These are phyloP conservation scores for Cyclargus thomasi DNA, from an alignment of 1,140 invertebrate genomes.

Conservation along the genomic window DNA sequence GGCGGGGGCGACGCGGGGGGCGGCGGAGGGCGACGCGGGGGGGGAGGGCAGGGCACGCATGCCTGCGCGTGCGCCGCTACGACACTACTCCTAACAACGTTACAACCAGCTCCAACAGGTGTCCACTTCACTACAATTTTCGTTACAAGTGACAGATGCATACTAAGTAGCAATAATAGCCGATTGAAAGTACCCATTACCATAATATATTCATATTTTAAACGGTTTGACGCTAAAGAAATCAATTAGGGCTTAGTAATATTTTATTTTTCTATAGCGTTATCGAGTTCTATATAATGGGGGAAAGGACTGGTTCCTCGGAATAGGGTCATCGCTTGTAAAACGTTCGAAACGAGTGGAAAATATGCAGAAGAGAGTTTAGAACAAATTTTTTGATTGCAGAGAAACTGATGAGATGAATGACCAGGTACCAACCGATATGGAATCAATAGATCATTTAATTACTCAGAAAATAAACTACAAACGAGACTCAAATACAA, in stretches of 20 bases:
- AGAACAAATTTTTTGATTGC: background rate
- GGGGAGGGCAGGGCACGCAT: slow-evolving; percentile 37
- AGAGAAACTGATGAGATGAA: no score
- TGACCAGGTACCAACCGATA: background rate
- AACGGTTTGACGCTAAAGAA: slow-evolving; percentile 12
- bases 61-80: slow-evolving; percentile 55
- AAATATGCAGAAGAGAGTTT: background rate
- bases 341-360: background rate
- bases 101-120: slow-evolving; percentile 60
- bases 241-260: slow-evolving; percentile 8
- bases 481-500: no score
- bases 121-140: slow-evolving; percentile 50
- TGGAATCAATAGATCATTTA: background rate
- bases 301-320: background rate
- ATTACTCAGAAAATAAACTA: no score
- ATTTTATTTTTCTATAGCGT: slow-evolving; percentile 5
- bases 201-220: slow-evolving; percentile 16
- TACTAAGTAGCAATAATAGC: slow-evolving; percentile 32
- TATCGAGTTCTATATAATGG: background rate
- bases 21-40: slow-evolving; percentile 24
- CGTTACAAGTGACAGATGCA: slow-evolving; percentile 41
- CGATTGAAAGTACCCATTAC: slow-evolving; percentile 24
- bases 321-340: background rate
- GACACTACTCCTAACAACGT: slow-evolving; percentile 43
- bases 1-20: slow-evolving; percentile 26